Percentiles rank a stretch among this genome's conserved stretches.
phyloP scores from a whole-genome alignment of 2,113 vertebrate species.

The Tetraodon nigroviridis region DNA sequence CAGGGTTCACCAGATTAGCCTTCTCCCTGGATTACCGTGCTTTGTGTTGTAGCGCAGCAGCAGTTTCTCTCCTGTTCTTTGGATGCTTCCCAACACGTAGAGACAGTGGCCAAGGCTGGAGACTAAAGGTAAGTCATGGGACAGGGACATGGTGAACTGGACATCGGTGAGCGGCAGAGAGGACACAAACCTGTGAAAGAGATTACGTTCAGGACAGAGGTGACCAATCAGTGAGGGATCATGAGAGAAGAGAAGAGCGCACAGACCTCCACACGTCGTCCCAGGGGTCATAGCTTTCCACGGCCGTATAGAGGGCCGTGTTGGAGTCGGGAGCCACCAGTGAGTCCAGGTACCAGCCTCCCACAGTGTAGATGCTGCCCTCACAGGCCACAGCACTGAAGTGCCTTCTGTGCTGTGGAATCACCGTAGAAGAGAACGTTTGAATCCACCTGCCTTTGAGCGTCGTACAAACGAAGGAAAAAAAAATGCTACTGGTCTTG shows the following conservation, averaged over 20 bases:
- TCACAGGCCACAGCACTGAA: slow-evolving; percentile 76
- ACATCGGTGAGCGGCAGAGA: slow-evolving; percentile 75
- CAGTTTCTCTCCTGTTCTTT: slow-evolving; percentile 75
- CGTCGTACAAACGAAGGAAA: too few relatives aligned
- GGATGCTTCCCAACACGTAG: slow-evolving; percentile 74
- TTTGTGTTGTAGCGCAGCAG: slow-evolving; percentile 69
- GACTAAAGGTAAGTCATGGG: slow-evolving; percentile 74
- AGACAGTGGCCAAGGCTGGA: slow-evolving; percentile 58
- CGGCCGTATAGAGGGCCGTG: slow-evolving; percentile 73
- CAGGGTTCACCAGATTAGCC: neutral
- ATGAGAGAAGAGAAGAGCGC: neutral
- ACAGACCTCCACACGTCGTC: slow-evolving; percentile 65
- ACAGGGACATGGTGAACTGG: slow-evolving; percentile 74
- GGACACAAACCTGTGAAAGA: slow-evolving; percentile 70
- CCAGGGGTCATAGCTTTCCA: slow-evolving; percentile 78
- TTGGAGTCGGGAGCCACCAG: slow-evolving; percentile 72
- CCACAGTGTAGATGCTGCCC: slow-evolving; percentile 72
- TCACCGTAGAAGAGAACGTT: neutral
- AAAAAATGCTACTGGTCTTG: neutral
- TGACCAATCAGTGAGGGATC: too few relatives aligned
- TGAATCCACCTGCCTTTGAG: too few relatives aligned
- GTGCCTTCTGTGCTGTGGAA: slow-evolving; percentile 70
- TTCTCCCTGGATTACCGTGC: slow-evolving; percentile 49
- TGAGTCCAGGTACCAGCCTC: slow-evolving; percentile 78
- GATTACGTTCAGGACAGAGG: neutral